A percentile compares a stretch with the other conserved stretches of the same genome.
phyloP scores from a whole-genome alignment of 2,797 vertebrate species.

The Coluber constrictor region DNA sequence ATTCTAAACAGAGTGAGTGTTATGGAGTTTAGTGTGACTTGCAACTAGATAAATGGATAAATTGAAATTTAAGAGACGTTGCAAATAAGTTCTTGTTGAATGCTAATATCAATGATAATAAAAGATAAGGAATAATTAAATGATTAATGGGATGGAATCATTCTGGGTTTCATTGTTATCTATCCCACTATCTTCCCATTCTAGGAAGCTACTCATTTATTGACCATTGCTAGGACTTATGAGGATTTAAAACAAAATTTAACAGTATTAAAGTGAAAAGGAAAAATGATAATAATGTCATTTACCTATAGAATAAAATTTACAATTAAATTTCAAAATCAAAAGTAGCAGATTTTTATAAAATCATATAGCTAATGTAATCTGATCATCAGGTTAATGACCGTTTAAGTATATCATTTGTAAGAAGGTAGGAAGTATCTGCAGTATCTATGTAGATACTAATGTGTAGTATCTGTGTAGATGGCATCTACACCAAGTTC shows the following conservation, averaged over 20 bases:
- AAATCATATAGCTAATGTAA: background rate
- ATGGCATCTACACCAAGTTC: background rate
- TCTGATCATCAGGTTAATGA: background rate
- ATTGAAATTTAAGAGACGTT: background rate
- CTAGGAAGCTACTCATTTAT: background rate
- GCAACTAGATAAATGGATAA: background rate
- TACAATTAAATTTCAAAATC: background rate
- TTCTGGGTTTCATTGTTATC: conserved; percentile 3
- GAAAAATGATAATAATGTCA: background rate
- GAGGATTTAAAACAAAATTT: background rate
- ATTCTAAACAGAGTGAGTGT: background rate
- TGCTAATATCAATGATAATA: background rate
- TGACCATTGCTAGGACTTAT: background rate
- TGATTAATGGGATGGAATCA: background rate
- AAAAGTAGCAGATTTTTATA: background rate
- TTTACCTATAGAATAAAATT: background rate
- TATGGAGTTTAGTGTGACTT: background rate
- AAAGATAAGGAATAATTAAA: background rate
- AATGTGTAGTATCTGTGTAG: no score
- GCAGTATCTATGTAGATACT: no score
- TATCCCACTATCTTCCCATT: background rate
- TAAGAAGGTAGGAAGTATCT: background rate
- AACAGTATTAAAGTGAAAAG: background rate
- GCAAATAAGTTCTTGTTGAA: conserved; percentile 16
- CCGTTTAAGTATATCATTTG: background rate